Percentiles rank a stretch among this genome's conserved stretches.
phyloP scores from a whole-genome alignment of 2,113 vertebrate species.

The Calidris pygmaea region DNA sequence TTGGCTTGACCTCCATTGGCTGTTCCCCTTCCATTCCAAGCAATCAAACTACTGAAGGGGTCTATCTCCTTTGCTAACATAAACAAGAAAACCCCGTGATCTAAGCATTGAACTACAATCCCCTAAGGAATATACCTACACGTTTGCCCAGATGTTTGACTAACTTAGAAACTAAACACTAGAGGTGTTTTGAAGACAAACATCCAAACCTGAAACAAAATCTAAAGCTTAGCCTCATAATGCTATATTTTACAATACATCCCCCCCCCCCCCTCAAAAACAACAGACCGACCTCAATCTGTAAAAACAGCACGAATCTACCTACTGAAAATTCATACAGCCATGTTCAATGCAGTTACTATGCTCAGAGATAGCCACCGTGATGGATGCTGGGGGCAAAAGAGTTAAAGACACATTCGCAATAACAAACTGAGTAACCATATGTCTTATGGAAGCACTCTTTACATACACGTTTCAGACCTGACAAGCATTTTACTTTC shows the following conservation, averaged over 20 bases:
- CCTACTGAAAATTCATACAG: not conserved
- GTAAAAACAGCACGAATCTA: not conserved
- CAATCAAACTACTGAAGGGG: conserved; percentile 38
- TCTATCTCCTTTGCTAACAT: conserved; percentile 41
- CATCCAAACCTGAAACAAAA: not conserved
- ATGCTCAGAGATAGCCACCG: not conserved
- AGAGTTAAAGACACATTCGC: conserved; percentile 17
- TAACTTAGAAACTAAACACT: not conserved
- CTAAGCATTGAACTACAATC: not conserved
- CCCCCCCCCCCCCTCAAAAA: not conserved
- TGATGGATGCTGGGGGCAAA: conserved; percentile 14
- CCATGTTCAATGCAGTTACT: not conserved
- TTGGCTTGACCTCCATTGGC: conserved; percentile 75
- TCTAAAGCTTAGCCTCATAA: not conserved
- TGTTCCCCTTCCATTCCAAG: conserved; percentile 32
- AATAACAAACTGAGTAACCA: not conserved
- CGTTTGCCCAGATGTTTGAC: not conserved
- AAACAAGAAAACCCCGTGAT: conserved; percentile 54
- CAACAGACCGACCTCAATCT: not conserved
- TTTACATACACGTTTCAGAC: not conserved
- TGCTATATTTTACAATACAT: not conserved
- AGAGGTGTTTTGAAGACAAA: not conserved
- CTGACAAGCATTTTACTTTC: not conserved
- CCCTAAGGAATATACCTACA: not conserved
- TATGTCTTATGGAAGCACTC: not conserved